phyloP scores from a whole-genome alignment of 1,140 invertebrate species.

The Tetramorium simillimum region DNA sequence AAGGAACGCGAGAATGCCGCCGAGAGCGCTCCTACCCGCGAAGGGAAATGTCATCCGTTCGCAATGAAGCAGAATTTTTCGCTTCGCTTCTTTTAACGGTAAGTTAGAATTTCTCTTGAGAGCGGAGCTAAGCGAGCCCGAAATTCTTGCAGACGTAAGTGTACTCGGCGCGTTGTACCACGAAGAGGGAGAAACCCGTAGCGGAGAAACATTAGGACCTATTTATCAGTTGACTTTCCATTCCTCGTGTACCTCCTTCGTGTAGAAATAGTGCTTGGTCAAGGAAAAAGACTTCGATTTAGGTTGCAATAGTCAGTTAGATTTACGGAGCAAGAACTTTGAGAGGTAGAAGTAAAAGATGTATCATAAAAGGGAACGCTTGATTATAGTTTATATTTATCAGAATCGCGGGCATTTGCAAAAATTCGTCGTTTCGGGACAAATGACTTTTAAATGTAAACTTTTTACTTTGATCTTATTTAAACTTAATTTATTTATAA shows the following conservation, averaged over 20 bases:
- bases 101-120: conserved; percentile 48
- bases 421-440: not conserved
- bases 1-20: conserved; percentile 53
- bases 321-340: not conserved
- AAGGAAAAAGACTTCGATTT: conserved; percentile 13
- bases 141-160: conserved; percentile 63
- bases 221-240: conserved; percentile 78
- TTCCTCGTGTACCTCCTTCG: conserved; percentile 55
- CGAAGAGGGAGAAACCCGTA: conserved; percentile 17
- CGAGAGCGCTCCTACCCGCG: not conserved
- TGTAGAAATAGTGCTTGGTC: conserved; percentile 60
- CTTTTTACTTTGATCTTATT: not conserved
- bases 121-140: conserved; percentile 50
- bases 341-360: not conserved
- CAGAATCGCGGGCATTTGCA: not conserved
- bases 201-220: conserved; percentile 72
- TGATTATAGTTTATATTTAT: not conserved
- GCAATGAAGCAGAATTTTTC: conserved; percentile 61
- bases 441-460: not conserved
- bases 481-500: not conserved
- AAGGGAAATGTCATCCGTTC: conserved; percentile 51
- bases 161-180: conserved; percentile 35
- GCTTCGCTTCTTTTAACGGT: conserved; percentile 54
- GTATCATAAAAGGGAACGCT: not conserved
- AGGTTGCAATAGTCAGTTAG: not conserved